A percentile compares a stretch with the other conserved stretches of the same genome.
These are phyloP conservation scores for Apis mellifera DNA, from an alignment of 1,140 invertebrate genomes.

Conservation along the genomic window Amel_HAv3.1 CM009931.2:8961001-8961500, in stretches of 20 bases:
- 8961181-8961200: background rate
- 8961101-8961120: no score
- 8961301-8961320: background rate
- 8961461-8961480: background rate
- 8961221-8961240: background rate
- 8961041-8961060: no score
- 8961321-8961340: background rate
- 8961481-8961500: background rate
- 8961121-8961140: no score
- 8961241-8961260: conserved; percentile 16
- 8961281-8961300: background rate
- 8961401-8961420: background rate
- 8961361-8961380: background rate
- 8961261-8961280: background rate
- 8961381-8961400: background rate
- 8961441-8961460: conserved; percentile 9
- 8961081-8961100: no score
- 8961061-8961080: no score
- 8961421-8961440: background rate
- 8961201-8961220: conserved; percentile 13
- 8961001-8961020: no score
- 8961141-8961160: background rate
- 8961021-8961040: no score
- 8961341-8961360: background rate
- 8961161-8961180: background rate